Percentiles rank a stretch among this genome's conserved stretches.
Conservation (phyloP, 2,797 vertebrate genomes). For the Triplophysa yarkandensis region DNA sequence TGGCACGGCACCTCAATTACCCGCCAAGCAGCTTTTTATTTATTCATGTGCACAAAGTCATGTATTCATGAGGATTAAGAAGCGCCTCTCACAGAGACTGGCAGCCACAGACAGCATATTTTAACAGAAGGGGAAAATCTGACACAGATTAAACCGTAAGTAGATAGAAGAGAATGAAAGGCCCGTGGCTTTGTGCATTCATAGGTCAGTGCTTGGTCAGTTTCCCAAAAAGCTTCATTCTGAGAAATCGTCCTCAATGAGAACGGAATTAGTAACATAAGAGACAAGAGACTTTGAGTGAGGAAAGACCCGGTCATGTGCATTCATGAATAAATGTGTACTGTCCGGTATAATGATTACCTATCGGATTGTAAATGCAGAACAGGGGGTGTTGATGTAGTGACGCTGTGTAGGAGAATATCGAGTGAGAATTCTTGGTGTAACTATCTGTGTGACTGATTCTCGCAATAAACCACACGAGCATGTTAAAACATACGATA, state of each 20-base stretch:
- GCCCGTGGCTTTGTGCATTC: slow-evolving; percentile 67
- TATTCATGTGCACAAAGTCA: slow-evolving; percentile 86
- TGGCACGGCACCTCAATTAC: slow-evolving; percentile 81
- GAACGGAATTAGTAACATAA: slow-evolving; percentile 10
- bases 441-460: slow-evolving; percentile 53
- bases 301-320: no score
- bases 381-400: slow-evolving; percentile 37
- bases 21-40: slow-evolving; percentile 81
- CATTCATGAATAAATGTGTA: slow-evolving; percentile 15
- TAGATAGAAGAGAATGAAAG: slow-evolving; percentile 57
- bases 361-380: slow-evolving; percentile 24
- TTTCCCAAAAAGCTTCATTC: slow-evolving; percentile 68
- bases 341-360: slow-evolving; percentile 48
- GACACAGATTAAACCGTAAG: slow-evolving; percentile 72
- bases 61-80: slow-evolving; percentile 86
- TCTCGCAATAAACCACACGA: slow-evolving; percentile 52
- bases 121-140: slow-evolving; percentile 78
- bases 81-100: slow-evolving; percentile 78
- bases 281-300: neutral
- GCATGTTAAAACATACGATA: slow-evolving; percentile 40
- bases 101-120: slow-evolving; percentile 82
- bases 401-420: slow-evolving; percentile 42
- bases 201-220: slow-evolving; percentile 72
- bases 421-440: slow-evolving; percentile 49
- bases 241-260: slow-evolving; percentile 50